Conservation (phyloP, 2,113 vertebrate genomes). For the Nansenia antarctica region DNA sequence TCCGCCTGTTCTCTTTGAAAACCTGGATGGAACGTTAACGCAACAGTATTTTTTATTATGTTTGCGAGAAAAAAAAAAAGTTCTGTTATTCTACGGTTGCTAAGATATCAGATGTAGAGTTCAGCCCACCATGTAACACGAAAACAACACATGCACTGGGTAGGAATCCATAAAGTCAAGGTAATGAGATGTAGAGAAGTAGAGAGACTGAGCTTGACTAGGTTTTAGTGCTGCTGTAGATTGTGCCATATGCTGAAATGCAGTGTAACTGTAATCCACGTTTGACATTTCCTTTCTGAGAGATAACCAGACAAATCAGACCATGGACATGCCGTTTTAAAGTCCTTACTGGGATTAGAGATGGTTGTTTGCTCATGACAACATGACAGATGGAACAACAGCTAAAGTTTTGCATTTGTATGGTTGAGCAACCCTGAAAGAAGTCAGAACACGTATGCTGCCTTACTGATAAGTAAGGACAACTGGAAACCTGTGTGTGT, state of each 20-base stretch:
- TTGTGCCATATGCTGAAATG: constrained; percentile 30
- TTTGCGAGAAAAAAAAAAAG: not conserved
- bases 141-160: constrained; percentile 31
- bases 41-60: too few relatives aligned
- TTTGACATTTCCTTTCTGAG: constrained; percentile 30
- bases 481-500: too few relatives aligned
- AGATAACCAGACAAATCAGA: constrained; percentile 43
- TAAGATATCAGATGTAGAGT: constrained; percentile 41
- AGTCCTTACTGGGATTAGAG: constrained; percentile 45
- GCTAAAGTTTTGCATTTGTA: constrained; percentile 65
- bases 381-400: constrained; percentile 63
- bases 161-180: too few relatives aligned
- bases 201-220: constrained; percentile 35
- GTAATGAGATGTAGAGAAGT: constrained; percentile 46
- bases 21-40: constrained; percentile 18
- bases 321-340: constrained; percentile 52
- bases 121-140: constrained; percentile 23
- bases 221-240: too few relatives aligned
- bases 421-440: constrained; percentile 62
- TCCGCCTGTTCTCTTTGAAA: not conserved
- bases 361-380: constrained; percentile 53
- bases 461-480: constrained; percentile 63
- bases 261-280: constrained; percentile 31
- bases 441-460: constrained; percentile 60
- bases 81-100: not conserved